Base-by-base conservation (phyloP, 2,113 vertebrate genomes). In the Apistogramma diplotaenia region DNA sequence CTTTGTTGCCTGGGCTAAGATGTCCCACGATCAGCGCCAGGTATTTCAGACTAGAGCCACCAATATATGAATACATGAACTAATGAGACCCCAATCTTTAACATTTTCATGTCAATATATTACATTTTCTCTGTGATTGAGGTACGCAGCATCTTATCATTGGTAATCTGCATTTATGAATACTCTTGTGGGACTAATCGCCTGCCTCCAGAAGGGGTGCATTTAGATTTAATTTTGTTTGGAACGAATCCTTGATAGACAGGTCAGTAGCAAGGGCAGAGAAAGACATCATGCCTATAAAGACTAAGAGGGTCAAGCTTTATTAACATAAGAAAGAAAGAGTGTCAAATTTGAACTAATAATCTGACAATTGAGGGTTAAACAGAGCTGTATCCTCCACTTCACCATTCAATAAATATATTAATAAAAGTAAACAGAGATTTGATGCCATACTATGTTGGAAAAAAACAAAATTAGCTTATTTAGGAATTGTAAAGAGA, bases 11-110 rank as follows among this genome's bases (percentile, higher is more conserved):
- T 76, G 29, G 18, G 23, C 49, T 83, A 46, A 62, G 25, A 76
- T 58, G 51, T 81, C 23, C 78, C 67, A 70, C 23, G 70, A 79
- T 61, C 55, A 70, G 74, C 40, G 82, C 35, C 78, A 62, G 54
- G 54, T 60, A 72, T 70, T 77, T n/a, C 31, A 37, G 21, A 54
- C 46, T 11, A 11, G 4, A 43, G 25, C 25, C 40, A 65, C 37
- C 46, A 25, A 49, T 19, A 16, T 23, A 25, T 49, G 46, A 70
- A 70, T 49, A 70, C 62, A 29, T 7, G 6, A 4, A 49, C 19
- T 19, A 49, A 29, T 0, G 29, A 29, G 43, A 10, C 18, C 43
- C 10, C 8, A 31, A 16, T 31, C 25, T 31, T 70, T 70, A 51
- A 70, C 43, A n/a, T 13, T 29, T 70, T 31, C 25, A n/a, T 18